Conservation (phyloP, 1,140 invertebrate genomes). For the Lucilia cuprina region DNA sequence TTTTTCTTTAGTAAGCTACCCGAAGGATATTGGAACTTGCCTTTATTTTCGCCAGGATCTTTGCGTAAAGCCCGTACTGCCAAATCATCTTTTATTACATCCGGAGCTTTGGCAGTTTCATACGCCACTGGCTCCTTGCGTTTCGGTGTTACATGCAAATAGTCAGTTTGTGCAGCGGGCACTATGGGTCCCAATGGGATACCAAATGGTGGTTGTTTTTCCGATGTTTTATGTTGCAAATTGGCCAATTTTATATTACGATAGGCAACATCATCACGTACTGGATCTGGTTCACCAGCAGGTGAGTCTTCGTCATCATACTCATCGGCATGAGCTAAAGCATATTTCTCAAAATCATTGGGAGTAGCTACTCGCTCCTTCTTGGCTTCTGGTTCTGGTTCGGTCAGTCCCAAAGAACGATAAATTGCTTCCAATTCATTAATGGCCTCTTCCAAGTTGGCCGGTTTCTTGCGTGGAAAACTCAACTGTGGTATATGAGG, state of each 20-base stretch:
- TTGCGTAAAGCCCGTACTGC: constrained; percentile 84
- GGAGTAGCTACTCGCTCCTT: constrained; percentile 68
- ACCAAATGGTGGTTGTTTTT: constrained; percentile 88
- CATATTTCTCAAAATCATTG: constrained; percentile 58
- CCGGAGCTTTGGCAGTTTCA: constrained; percentile 65
- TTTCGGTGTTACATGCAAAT: constrained; percentile 76
- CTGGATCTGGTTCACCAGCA: constrained; percentile 78
- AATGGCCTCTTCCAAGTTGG: constrained; percentile 84
- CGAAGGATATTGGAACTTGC: constrained; percentile 47
- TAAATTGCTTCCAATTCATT: constrained; percentile 90
- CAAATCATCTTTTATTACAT: constrained; percentile 85
- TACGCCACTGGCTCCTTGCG: constrained; percentile 50
- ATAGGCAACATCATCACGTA: constrained; percentile 83
- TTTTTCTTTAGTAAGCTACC: constrained; percentile 68
- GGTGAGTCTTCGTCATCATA: constrained; percentile 64
- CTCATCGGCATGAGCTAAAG: constrained; percentile 53
- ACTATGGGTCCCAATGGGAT: constrained; percentile 84
- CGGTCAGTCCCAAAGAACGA: constrained; percentile 79
- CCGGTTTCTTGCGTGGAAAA: constrained; percentile 66
- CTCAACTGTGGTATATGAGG: constrained; percentile 28
- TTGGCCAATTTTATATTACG: constrained; percentile 80
- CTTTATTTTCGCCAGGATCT: constrained; percentile 66
- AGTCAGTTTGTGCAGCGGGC: constrained; percentile 76
- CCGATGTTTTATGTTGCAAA: constrained; percentile 72
- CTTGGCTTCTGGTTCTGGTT: constrained; percentile 75